These are phyloP conservation scores for Strigamia crassipes DNA, from an alignment of 2,888 invertebrate genomes.

Conservation along the genomic window DNA sequence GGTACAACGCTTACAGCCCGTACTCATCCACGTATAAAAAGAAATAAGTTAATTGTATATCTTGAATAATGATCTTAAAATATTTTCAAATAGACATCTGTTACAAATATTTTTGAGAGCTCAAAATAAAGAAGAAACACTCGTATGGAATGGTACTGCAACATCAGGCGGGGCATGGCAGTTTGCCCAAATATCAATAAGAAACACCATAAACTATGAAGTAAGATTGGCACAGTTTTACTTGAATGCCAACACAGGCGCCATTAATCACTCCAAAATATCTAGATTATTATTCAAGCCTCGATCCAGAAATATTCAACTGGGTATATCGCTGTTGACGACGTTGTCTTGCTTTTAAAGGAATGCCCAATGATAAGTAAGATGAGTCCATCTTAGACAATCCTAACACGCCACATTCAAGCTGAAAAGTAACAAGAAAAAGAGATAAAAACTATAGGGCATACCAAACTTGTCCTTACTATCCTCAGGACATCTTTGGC, in stretches of 20 bases:
- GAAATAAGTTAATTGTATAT: too few relatives aligned
- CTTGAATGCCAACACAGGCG: not conserved
- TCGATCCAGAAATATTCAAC: not conserved
- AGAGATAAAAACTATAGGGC: too few relatives aligned
- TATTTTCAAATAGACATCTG: not conserved
- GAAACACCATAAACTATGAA: not conserved
- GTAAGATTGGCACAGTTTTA: not conserved
- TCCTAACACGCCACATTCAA: too few relatives aligned
- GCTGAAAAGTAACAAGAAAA: too few relatives aligned
- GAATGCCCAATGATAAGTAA: slow-evolving; percentile 7
- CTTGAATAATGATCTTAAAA: too few relatives aligned
- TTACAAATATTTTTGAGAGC: not conserved
- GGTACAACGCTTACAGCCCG: not conserved
- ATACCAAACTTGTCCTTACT: too few relatives aligned
- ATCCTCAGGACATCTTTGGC: too few relatives aligned
- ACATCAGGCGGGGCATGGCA: not conserved
- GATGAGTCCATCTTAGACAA: too few relatives aligned
- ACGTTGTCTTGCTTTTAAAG: not conserved
- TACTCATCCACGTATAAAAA: not conserved
- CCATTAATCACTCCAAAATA: not conserved
- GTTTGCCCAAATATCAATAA: not conserved
- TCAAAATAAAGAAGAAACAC: not conserved
- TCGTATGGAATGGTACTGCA: not conserved
- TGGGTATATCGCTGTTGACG: not conserved
- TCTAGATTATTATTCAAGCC: not conserved